Evolutionary conservation across 2,113 vertebrate species (phyloP).

Genomic region (Chionodraco myersi): DNA sequence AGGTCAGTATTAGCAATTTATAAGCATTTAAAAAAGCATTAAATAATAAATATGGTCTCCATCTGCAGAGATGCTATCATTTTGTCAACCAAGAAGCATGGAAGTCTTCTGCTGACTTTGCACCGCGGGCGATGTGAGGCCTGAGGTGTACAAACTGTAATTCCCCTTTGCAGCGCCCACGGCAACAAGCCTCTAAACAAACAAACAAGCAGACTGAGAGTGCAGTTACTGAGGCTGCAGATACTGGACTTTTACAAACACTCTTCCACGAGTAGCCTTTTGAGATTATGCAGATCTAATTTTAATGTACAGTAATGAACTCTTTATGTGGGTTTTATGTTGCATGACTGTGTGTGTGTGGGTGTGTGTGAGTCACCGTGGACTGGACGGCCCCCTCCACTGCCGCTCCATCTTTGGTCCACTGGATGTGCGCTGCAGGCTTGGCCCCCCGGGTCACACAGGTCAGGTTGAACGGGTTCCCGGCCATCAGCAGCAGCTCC

Average conservation of each 20-base stretch:
- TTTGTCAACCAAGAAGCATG: background rate
- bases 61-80: background rate
- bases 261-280: background rate
- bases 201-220: slow-evolving; percentile 27
- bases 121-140: slow-evolving; percentile 28
- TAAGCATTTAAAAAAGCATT: background rate
- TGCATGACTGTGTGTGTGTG: slow-evolving; percentile 10
- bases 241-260: slow-evolving; percentile 11
- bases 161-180: slow-evolving; percentile 21
- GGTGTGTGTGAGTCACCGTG: slow-evolving; percentile 85
- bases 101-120: slow-evolving; percentile 10
- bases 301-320: slow-evolving; percentile 4
- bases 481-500: slow-evolving; percentile 90
- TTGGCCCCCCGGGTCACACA: slow-evolving; percentile 93
- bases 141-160: slow-evolving; percentile 40
- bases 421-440: slow-evolving; percentile 90
- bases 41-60: background rate
- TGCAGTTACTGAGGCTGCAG: slow-evolving; percentile 19
- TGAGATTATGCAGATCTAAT: slow-evolving; percentile 32
- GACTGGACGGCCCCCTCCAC: slow-evolving; percentile 88
- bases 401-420: slow-evolving; percentile 89
- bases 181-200: slow-evolving; percentile 41
- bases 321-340: slow-evolving; percentile 24
- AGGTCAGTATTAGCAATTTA: slow-evolving; percentile 1
- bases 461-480: slow-evolving; percentile 90